A percentile compares a stretch with the other conserved stretches of the same genome.
phyloP scores from a whole-genome alignment of 2,113 vertebrate genomes.

The Pleuronectes platessa region DNA sequence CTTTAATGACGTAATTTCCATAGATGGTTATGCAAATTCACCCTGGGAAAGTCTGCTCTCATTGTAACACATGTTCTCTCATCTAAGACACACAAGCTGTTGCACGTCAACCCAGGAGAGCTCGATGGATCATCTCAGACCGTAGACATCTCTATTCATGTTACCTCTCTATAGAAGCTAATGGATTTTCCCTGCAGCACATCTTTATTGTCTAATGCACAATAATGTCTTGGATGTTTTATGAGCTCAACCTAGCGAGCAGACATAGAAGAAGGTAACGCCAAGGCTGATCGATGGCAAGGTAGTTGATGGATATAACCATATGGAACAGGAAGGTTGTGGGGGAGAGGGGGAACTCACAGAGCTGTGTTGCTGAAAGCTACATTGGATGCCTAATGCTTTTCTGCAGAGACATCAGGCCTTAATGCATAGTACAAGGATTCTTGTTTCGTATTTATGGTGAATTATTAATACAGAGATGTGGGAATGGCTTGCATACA shows the following conservation, averaged over 20 bases:
- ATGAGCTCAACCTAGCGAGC: slow-evolving; percentile 65
- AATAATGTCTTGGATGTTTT: slow-evolving; percentile 75
- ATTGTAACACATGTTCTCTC: slow-evolving; percentile 42
- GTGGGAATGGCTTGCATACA: slow-evolving; percentile 5
- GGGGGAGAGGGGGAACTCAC: slow-evolving; percentile 38
- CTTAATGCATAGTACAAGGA: slow-evolving; percentile 33
- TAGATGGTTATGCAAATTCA: slow-evolving; percentile 33
- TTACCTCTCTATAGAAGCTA: slow-evolving; percentile 64
- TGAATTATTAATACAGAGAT: slow-evolving; percentile 44
- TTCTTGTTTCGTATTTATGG: slow-evolving; percentile 13
- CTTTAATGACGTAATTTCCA: slow-evolving; percentile 18
- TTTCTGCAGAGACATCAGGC: slow-evolving; percentile 37
- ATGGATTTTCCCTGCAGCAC: slow-evolving; percentile 71
- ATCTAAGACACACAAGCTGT: slow-evolving; percentile 48
- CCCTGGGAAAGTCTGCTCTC: slow-evolving; percentile 7
- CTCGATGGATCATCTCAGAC: slow-evolving; percentile 68
- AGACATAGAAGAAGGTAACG: slow-evolving; percentile 71
- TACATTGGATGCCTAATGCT: slow-evolving; percentile 53
- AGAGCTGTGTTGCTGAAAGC: slow-evolving; percentile 33
- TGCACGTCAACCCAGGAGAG: slow-evolving; percentile 34
- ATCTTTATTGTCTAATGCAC: slow-evolving; percentile 78
- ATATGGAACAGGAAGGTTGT: slow-evolving; percentile 64
- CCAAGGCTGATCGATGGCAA: slow-evolving; percentile 68
- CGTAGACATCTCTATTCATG: slow-evolving; percentile 68
- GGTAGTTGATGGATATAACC: slow-evolving; percentile 69